These are phyloP conservation scores for Rhodinocichla rosea DNA, from an alignment of 2,113 vertebrate genomes.

Conservation along the genomic window DNA sequence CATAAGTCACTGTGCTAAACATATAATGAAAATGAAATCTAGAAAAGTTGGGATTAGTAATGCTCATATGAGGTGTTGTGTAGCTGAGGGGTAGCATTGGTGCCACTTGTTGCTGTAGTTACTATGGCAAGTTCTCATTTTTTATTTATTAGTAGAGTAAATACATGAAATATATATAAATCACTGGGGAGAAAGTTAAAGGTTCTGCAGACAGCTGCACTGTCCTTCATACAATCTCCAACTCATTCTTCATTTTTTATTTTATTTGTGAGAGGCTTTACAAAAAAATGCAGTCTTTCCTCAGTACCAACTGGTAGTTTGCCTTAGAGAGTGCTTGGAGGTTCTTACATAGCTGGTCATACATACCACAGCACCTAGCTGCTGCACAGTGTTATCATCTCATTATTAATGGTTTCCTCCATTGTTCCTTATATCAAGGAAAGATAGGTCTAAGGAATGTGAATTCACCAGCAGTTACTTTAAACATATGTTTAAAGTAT, in stretches of 20 bases:
- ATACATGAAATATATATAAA: constrained; percentile 54
- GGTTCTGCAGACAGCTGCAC: constrained; percentile 23
- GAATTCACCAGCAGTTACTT: not conserved
- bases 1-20: not conserved
- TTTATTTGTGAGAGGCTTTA: not conserved
- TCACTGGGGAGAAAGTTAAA: constrained; percentile 26
- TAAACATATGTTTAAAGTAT: not conserved
- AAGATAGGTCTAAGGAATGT: not conserved
- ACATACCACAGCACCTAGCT: not conserved
- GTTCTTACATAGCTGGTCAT: not conserved
- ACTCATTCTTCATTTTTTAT: constrained; percentile 15
- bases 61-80: not conserved
- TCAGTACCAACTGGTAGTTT: not conserved
- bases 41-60: not conserved
- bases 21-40: not conserved
- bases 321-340: not conserved
- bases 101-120: constrained; percentile 55
- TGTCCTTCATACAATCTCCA: not conserved
- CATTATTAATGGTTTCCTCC: not conserved
- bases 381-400: not conserved
- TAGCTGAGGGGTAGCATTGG: not conserved
- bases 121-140: constrained; percentile 28
- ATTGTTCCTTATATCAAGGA: not conserved
- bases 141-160: constrained; percentile 52
- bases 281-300: not conserved